phyloP scores from a whole-genome alignment of 92 coral and sea anemone genomes.

The Parazoanthus darwini region DNA sequence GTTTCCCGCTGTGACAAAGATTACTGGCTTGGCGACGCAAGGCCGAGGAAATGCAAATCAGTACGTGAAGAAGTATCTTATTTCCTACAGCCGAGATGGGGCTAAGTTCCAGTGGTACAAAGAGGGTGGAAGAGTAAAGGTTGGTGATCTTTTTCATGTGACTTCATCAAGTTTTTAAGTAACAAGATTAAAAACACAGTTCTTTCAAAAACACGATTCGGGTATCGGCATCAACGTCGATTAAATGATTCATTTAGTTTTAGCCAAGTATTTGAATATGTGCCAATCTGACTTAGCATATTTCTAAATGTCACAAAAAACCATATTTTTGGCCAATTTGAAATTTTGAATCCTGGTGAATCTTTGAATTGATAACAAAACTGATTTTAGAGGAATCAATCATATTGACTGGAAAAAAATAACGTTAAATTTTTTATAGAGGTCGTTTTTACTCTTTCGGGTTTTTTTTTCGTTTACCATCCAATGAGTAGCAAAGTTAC shows the following conservation, averaged over 20 bases:
- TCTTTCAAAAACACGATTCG: no score
- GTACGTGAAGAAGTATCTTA: constrained; percentile 72
- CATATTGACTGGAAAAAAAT: no score
- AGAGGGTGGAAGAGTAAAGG: constrained; percentile 47
- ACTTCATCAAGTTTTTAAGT: neutral
- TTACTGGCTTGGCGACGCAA: constrained; percentile 85
- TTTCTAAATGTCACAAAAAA: neutral
- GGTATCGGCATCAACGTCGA: no score
- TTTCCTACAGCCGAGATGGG: constrained; percentile 72
- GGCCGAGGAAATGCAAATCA: constrained; percentile 79
- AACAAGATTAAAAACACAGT: no score
- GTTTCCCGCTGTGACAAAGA: constrained; percentile 61
- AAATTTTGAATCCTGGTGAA: no score
- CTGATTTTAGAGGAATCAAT: no score
- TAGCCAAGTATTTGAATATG: neutral
- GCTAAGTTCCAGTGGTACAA: constrained; percentile 48
- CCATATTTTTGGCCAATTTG: no score
- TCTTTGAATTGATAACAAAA: no score
- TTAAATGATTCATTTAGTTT: neutral
- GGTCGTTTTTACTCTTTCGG: no score
- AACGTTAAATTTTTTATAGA: no score
- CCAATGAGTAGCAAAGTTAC: no score
- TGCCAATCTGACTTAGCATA: neutral
- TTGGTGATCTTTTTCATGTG: neutral
- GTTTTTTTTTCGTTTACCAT: no score